phyloP scores from a whole-genome alignment of 2,888 invertebrate genomes.

The Papilio protenor region DNA sequence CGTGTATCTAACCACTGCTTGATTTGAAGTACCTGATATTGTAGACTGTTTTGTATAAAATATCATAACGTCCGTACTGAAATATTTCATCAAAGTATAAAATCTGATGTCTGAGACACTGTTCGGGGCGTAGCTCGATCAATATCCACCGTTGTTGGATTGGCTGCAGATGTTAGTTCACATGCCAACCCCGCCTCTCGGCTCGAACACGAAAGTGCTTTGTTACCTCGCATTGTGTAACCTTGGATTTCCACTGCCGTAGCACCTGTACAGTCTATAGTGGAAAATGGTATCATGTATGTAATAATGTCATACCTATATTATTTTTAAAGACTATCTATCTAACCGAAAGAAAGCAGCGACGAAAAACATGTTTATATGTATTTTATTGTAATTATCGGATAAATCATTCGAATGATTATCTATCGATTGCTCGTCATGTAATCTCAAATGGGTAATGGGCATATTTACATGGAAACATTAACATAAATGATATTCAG shows the following conservation, averaged over 20 bases:
- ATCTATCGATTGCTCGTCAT: not conserved
- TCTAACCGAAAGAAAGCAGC: too few relatives aligned
- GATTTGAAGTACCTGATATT: not conserved
- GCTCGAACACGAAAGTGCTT: not conserved
- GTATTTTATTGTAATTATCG: too few relatives aligned
- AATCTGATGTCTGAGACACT: not conserved
- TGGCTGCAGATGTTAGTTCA: constrained; percentile 41
- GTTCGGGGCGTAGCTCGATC: constrained; percentile 40
- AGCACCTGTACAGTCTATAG: not conserved
- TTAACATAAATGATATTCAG: not conserved
- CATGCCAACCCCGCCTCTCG: constrained; percentile 40
- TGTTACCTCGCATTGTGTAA: not conserved
- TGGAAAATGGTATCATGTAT: too few relatives aligned
- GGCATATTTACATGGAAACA: not conserved
- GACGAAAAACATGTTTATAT: too few relatives aligned
- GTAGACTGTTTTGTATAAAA: not conserved
- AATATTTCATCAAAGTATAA: not conserved
- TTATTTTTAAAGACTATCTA: too few relatives aligned
- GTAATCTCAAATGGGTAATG: not conserved
- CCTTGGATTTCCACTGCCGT: not conserved
- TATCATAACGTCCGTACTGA: not conserved
- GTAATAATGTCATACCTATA: too few relatives aligned
- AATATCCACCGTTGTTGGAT: constrained; percentile 35
- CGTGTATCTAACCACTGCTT: not conserved
- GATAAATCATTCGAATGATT: not conserved